Conservation (phyloP, 2,113 vertebrate species). For the Elgaria multicarinata region DNA sequence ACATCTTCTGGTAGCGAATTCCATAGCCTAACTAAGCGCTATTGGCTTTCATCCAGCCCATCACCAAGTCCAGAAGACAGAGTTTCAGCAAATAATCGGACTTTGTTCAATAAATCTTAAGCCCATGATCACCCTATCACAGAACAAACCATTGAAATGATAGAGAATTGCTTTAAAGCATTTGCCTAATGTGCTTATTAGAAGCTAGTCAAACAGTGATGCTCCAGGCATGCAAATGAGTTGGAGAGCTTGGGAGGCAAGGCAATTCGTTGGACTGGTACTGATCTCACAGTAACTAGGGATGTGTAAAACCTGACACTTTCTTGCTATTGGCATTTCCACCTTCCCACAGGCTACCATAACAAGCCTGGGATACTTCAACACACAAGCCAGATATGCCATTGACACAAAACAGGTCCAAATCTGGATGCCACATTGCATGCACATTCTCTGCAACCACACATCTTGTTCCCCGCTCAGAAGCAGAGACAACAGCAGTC, state of each 20-base stretch:
- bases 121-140: conserved; percentile 64
- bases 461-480: neutral
- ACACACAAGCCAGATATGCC: neutral
- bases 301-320: neutral
- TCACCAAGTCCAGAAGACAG: conserved; percentile 33
- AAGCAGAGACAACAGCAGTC: neutral
- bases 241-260: neutral
- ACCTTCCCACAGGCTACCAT: neutral
- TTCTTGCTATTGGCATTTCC: neutral
- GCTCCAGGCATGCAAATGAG: neutral
- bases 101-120: conserved; percentile 59
- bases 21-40: too few relatives aligned
- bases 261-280: neutral
- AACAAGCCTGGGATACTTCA: too few relatives aligned
- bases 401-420: too few relatives aligned
- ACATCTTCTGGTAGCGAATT: too few relatives aligned
- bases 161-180: neutral
- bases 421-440: neutral
- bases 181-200: conserved; percentile 12
- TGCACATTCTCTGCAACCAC: neutral
- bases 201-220: neutral
- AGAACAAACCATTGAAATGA: conserved; percentile 65
- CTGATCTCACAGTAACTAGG: neutral
- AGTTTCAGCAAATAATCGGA: conserved; percentile 43
- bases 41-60: too few relatives aligned